phyloP scores from a whole-genome alignment of 2,888 invertebrate genomes.

The Eupithecia pulchellata region DNA sequence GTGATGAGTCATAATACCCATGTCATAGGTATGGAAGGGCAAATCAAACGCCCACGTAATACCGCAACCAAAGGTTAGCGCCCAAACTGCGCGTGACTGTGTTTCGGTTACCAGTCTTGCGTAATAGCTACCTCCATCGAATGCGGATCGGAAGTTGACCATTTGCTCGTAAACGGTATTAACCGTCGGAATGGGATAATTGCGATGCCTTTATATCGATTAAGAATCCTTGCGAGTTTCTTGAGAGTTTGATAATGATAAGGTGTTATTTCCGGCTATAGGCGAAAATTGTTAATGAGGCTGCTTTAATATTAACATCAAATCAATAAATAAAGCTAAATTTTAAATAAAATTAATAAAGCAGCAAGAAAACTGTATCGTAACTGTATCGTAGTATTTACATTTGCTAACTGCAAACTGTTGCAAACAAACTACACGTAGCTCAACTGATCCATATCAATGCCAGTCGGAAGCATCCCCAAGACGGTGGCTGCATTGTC shows the following conservation, averaged over 20 bases:
- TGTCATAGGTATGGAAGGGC: neutral
- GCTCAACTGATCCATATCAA: no score
- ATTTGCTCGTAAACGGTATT: constrained; percentile 51
- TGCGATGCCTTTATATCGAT: constrained; percentile 34
- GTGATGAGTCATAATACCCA: neutral
- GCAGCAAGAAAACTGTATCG: neutral
- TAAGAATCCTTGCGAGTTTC: constrained; percentile 30
- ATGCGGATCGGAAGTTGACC: constrained; percentile 53
- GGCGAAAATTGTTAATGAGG: neutral
- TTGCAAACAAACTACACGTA: no score
- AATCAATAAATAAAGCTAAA: neutral
- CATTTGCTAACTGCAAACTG: neutral
- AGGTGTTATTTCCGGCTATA: constrained; percentile 15
- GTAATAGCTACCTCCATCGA: constrained; percentile 43
- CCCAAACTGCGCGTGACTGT: constrained; percentile 12
- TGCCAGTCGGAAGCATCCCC: no score
- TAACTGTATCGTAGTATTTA: no score
- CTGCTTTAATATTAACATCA: neutral
- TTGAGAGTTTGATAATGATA: constrained; percentile 12
- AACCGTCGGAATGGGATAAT: constrained; percentile 39
- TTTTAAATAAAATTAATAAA: no score
- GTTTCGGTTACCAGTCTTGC: constrained; percentile 31
- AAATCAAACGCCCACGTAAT: constrained; percentile 11
- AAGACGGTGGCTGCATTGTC: no score
- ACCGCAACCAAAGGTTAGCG: constrained; percentile 9